Percentiles rank a stretch among this genome's conserved stretches.
phyloP scores from a whole-genome alignment of 2,113 vertebrate genomes.

The Hassar affinis region DNA sequence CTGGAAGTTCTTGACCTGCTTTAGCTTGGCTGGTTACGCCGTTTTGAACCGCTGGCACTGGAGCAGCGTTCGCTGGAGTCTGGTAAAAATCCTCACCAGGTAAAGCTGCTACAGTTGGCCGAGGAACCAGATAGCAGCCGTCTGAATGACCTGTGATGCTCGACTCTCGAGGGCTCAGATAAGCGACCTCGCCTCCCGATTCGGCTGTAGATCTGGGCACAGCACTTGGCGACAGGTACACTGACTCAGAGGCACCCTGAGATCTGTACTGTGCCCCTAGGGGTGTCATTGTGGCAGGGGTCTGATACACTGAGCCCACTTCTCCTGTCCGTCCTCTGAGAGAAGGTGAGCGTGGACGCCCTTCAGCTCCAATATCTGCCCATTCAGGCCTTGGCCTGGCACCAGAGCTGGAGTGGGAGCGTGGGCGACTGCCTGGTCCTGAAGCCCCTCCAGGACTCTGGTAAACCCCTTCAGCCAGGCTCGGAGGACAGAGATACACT shows the following conservation, averaged over 20 bases:
- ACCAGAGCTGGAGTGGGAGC: conserved; percentile 75
- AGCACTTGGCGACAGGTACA: conserved; percentile 71
- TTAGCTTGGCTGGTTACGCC: conserved; percentile 53
- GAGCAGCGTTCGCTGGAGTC: conserved; percentile 64
- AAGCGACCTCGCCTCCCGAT: conserved; percentile 62
- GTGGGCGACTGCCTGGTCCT: conserved; percentile 61
- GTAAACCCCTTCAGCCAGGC: conserved; percentile 59
- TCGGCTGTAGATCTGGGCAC: conserved; percentile 54
- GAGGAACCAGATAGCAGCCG: conserved; percentile 73
- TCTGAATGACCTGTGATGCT: conserved; percentile 57
- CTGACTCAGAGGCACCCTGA: conserved; percentile 62
- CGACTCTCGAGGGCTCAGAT: conserved; percentile 66
- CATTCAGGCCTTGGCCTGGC: conserved; percentile 70
- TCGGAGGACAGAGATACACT: conserved; percentile 69
- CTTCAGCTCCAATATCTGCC: conserved; percentile 59
- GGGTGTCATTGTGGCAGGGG: conserved; percentile 58
- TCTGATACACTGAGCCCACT: conserved; percentile 65
- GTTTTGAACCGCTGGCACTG: conserved; percentile 33
- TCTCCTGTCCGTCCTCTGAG: conserved; percentile 65
- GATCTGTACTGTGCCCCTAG: conserved; percentile 58
- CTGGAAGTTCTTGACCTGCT: conserved; percentile 60
- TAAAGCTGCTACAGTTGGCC: conserved; percentile 62
- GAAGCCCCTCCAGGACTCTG: conserved; percentile 56
- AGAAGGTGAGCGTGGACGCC: conserved; percentile 71
- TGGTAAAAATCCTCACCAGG: conserved; percentile 74